phyloP scores from a whole-genome alignment of 2,113 vertebrate genomes.

The Petromus typicus region DNA sequence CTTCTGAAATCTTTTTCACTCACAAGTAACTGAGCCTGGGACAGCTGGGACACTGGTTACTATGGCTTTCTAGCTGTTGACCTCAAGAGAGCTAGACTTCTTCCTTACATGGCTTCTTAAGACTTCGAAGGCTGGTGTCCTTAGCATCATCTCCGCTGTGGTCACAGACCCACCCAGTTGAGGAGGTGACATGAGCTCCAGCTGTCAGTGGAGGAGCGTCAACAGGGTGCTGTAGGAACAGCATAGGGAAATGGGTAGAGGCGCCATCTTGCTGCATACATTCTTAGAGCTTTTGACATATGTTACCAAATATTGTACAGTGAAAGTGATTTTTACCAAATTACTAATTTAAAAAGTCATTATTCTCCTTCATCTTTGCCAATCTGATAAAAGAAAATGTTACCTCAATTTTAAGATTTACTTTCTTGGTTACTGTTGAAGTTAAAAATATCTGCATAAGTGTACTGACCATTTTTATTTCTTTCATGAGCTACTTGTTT shows the following conservation, averaged over 20 bases:
- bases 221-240: background rate
- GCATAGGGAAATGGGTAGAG: background rate
- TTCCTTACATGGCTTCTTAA: background rate
- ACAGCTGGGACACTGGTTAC: background rate
- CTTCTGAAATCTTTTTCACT: background rate
- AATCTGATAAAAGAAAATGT: background rate
- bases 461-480: background rate
- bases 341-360: background rate
- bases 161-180: background rate
- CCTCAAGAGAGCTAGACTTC: background rate
- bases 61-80: background rate
- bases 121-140: background rate
- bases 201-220: background rate
- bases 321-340: background rate
- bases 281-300: background rate
- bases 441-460: background rate
- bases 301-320: background rate
- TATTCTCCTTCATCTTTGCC: background rate
- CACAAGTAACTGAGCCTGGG: background rate
- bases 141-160: background rate
- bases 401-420: background rate
- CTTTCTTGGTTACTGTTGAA: background rate
- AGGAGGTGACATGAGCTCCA: too few species aligned
- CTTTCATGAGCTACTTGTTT: background rate
- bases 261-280: background rate